These are phyloP conservation scores for Diadromus collaris DNA, from an alignment of 2,888 invertebrate species.

Conservation along the genomic window DNA sequence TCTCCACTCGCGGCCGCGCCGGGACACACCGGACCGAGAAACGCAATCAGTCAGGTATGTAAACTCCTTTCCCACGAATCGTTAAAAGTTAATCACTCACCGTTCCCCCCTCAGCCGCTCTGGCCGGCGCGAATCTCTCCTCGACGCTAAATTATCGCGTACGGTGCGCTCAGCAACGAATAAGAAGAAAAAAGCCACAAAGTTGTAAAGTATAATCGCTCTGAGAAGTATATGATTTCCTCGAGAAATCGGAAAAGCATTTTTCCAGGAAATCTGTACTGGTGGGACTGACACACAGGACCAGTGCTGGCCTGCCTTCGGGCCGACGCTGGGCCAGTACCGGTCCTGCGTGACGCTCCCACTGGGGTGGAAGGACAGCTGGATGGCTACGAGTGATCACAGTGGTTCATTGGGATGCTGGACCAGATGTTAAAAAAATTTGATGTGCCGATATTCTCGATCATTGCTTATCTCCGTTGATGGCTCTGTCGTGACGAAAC, in stretches of 20 bases:
- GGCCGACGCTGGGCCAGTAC: too few relatives aligned
- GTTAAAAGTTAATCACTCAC: constrained; percentile 57
- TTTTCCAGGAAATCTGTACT: not conserved
- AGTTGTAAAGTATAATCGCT: constrained; percentile 36
- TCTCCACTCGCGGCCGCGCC: not conserved
- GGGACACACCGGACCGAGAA: constrained; percentile 10
- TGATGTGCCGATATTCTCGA: not conserved
- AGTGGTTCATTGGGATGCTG: constrained; percentile 13
- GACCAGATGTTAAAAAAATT: not conserved
- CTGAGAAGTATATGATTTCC: constrained; percentile 30
- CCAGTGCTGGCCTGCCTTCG: too few relatives aligned
- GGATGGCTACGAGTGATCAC: not conserved
- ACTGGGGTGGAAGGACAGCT: too few relatives aligned
- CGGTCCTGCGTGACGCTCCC: too few relatives aligned
- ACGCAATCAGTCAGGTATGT: constrained; percentile 55
- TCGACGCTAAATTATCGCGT: constrained; percentile 40
- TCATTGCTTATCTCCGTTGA: constrained; percentile 18
- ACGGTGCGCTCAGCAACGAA: not conserved
- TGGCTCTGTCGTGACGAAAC: constrained; percentile 45
- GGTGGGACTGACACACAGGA: too few relatives aligned
- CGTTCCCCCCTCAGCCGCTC: constrained; percentile 16
- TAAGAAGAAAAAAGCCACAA: not conserved
- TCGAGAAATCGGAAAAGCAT: constrained; percentile 22
- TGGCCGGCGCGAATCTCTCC: constrained; percentile 18
- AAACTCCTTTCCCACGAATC: constrained; percentile 57